Evolutionary conservation across 53 echinoderm and acorn worm genomes (phyloP).

Genomic region (Mesocentrotus franciscanus): DNA sequence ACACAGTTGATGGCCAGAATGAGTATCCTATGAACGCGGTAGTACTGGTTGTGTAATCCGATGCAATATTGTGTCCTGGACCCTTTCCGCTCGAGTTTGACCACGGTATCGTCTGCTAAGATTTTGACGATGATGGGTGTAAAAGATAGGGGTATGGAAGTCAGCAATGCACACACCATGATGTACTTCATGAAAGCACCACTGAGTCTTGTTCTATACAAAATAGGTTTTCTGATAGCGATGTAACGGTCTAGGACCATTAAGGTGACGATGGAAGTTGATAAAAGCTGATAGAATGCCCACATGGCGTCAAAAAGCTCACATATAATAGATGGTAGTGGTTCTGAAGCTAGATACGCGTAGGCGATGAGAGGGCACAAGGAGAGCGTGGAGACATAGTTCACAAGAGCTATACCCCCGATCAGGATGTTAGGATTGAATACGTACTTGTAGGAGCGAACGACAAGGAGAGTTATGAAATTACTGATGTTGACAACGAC

Average conservation of each 20-base stretch:
- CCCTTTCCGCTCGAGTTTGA: not conserved
- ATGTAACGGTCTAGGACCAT: slow-evolving; percentile 81
- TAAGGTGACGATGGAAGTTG: slow-evolving; percentile 68
- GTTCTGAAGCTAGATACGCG: slow-evolving; percentile 47
- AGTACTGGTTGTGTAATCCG: slow-evolving; percentile 65
- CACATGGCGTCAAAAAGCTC: slow-evolving; percentile 60
- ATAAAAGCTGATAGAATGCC: slow-evolving; percentile 64
- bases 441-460: slow-evolving; percentile 69
- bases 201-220: slow-evolving; percentile 71
- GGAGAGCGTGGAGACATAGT: slow-evolving; percentile 68
- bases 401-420: slow-evolving; percentile 69
- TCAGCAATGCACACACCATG: slow-evolving; percentile 18
- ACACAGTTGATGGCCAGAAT: slow-evolving; percentile 56
- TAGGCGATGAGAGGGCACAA: slow-evolving; percentile 74
- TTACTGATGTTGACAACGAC: slow-evolving; percentile 71
- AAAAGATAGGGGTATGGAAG: slow-evolving; percentile 24
- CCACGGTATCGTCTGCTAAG: not conserved
- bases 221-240: slow-evolving; percentile 79
- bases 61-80: slow-evolving; percentile 22
- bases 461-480: slow-evolving; percentile 69
- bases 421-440: slow-evolving; percentile 78
- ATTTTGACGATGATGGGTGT: slow-evolving; percentile 2
- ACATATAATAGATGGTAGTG: slow-evolving; percentile 48
- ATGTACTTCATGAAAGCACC: slow-evolving; percentile 55
- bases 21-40: slow-evolving; percentile 57